Evolutionary conservation across 2,113 vertebrate species (phyloP).

Genomic region (Hipposideros armiger): DNA sequence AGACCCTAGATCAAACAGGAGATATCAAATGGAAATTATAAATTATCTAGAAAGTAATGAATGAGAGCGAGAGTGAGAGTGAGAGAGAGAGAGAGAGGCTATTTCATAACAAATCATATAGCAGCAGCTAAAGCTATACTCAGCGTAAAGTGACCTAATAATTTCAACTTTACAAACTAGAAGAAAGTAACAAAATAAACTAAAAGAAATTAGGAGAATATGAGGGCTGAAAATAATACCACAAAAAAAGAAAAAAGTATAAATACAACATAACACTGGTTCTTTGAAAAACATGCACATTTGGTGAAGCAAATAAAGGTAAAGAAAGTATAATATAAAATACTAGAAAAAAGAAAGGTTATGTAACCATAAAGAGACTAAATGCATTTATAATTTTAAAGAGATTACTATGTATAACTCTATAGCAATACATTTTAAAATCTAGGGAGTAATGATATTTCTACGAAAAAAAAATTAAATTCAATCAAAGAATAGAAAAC

Average conservation of each 20-base stretch:
- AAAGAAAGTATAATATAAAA: constrained; percentile 43
- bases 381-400: constrained; percentile 54
- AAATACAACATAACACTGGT: neutral
- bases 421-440: constrained; percentile 47
- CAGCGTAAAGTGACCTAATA: neutral
- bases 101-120: neutral
- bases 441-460: neutral
- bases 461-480: neutral
- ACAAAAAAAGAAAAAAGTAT: neutral
- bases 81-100: neutral
- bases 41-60: neutral
- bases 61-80: neutral
- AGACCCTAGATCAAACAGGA: neutral
- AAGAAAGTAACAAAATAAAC: constrained; percentile 21
- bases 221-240: neutral
- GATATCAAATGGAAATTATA: constrained; percentile 2
- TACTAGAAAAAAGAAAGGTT: constrained; percentile 44
- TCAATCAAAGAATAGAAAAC: neutral
- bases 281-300: constrained; percentile 22
- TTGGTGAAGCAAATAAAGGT: constrained; percentile 50
- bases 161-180: constrained; percentile 9
- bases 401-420: constrained; percentile 15
- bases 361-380: constrained; percentile 31
- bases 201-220: constrained; percentile 43
- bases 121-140: neutral